phyloP scores from a whole-genome alignment of 2,888 invertebrate genomes.

The Frankliniella fusca region DNA sequence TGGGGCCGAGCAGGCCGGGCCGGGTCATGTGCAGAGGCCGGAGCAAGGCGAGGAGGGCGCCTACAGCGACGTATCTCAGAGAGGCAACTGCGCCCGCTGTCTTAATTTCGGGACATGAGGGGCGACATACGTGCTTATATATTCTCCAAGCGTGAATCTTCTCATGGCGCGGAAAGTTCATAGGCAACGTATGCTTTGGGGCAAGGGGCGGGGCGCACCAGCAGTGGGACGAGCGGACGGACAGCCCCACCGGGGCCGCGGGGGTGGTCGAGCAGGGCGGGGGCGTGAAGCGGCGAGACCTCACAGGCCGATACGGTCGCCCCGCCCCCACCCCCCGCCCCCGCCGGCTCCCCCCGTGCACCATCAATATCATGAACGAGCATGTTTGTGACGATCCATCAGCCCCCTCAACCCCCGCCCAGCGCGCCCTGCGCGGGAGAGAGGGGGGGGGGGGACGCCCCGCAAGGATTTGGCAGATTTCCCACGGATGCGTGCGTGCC shows the following conservation, averaged over 20 bases:
- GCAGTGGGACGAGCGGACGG: no score
- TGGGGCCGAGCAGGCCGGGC: not conserved
- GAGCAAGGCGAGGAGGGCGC: no score
- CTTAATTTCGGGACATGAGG: no score
- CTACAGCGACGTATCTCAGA: no score
- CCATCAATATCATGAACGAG: slow-evolving; percentile 19
- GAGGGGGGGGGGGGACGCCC: not conserved
- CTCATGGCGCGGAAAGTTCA: no score
- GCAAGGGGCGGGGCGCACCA: no score
- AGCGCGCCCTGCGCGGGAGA: not conserved
- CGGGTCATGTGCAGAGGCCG: not conserved
- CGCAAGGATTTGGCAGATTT: slow-evolving; percentile 21
- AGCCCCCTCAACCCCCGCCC: not conserved
- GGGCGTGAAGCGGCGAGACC: not conserved
- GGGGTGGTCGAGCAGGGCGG: not conserved
- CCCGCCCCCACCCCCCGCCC: not conserved
- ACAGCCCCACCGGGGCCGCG: not conserved
- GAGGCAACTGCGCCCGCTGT: no score
- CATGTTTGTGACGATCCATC: slow-evolving; percentile 24
- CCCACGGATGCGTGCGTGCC: not conserved
- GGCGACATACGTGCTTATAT: no score
- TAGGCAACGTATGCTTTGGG: no score
- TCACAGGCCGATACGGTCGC: not conserved
- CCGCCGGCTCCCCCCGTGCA: not conserved
- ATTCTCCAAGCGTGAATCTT: no score